Evolutionary conservation across 2,797 vertebrate species (phyloP).

Genomic region (Microhierax caerulescens): DNA sequence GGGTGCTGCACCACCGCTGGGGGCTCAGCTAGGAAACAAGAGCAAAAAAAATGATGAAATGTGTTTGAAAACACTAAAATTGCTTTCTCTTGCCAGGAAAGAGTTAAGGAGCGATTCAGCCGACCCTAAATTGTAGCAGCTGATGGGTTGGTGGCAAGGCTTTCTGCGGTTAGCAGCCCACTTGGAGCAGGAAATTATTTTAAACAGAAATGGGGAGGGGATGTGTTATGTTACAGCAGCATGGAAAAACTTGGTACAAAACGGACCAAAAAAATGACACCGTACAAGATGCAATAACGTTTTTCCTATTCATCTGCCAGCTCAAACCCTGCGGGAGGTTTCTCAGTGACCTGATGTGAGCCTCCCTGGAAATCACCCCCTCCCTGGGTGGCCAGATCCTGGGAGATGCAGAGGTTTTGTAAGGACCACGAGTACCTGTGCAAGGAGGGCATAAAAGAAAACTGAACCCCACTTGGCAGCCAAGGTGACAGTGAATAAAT

Average conservation of each 20-base stretch:
- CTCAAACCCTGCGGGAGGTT: not conserved
- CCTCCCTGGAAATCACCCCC: not conserved
- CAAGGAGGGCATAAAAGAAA: not conserved
- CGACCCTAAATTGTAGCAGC: not conserved
- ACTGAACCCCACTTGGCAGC: not conserved
- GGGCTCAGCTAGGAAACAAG: not conserved
- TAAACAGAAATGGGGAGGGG: not conserved
- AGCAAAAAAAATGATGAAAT: not conserved
- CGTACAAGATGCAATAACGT: rapidly evolving
- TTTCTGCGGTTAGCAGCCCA: not conserved
- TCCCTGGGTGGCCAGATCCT: not conserved
- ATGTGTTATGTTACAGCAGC: not conserved
- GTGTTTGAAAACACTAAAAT: not conserved
- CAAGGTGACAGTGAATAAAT: not conserved
- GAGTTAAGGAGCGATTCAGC: not conserved
- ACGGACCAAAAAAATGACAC: not conserved
- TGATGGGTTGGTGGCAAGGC: not conserved
- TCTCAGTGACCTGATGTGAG: rapidly evolving
- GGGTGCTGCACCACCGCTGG: rapidly evolving
- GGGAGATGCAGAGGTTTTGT: no score
- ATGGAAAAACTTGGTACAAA: not conserved
- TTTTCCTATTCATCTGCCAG: not conserved
- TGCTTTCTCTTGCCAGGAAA: not conserved
- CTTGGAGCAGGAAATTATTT: not conserved
- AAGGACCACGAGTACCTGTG: not conserved